Evolutionary conservation across 1,140 invertebrate genomes (phyloP), one percentile per base, ranked within the genome.

Genomic region (Drosophila subobscura): DNA sequence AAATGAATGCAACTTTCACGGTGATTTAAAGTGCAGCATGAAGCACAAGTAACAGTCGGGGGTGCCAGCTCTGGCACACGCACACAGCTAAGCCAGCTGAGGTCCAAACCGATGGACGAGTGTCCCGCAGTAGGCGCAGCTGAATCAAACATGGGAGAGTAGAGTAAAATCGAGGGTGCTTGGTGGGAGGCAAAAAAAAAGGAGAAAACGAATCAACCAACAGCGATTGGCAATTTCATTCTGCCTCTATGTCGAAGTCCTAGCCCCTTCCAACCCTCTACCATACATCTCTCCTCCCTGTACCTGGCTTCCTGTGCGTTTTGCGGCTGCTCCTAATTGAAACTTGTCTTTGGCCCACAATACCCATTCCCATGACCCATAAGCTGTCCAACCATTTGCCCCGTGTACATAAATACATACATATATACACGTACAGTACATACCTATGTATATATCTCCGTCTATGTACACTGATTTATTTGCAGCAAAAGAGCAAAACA

Each of bases 161-260:
- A 33, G 4, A 23, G 23, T 37, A 5, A 25, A 5, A 12, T 23
- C 10, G 20, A n/a, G 7, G 5, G 8, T 45, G 16, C 27, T 29
- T 14, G 42, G 8, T 33, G 41, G 41, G 41, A 16, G 12, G 60
- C 10, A 14, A 27, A 49, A 63, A 63, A 40, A 14, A 27, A 49
- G 63, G 47, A 40, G 58, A 29, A 64, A 49, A 33, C 61, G 44
- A 63, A 63, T 63, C 58, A 63, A 29, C 61, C 42, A 64, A 41
- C 29, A 64, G 41, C 44, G 44, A 61, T 64, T 64, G 60, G 27
- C 60, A 64, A 64, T 79, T 80, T 79, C 53, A 64, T 64, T 3
- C 10, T 37, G 25, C n/a, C 49, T 44, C 53, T 20, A 20, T 20
- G 16, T 20, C 16, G 16, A 20, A 20, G 16, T 20, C 16, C 16